These are phyloP conservation scores for Pocota personata DNA, from an alignment of 2,888 invertebrate genomes.

Conservation along the genomic window DNA sequence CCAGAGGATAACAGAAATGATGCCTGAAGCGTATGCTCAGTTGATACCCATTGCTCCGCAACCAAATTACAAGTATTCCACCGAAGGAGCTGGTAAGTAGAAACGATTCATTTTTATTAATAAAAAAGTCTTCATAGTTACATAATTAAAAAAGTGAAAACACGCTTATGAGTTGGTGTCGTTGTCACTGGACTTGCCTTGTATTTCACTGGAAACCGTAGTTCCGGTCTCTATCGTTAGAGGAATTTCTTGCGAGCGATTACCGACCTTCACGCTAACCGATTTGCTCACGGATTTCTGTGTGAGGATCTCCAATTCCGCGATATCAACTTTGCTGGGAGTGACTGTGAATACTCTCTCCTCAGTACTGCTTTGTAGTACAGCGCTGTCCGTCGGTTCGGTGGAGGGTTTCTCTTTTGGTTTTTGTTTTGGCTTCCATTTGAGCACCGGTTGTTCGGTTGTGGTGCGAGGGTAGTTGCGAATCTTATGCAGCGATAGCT, in stretches of 20 bases:
- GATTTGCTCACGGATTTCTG: slow-evolving; percentile 84
- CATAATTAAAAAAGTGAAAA: background rate
- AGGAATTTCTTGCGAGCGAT: slow-evolving; percentile 80
- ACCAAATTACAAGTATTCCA: slow-evolving; percentile 94
- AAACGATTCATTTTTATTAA: background rate
- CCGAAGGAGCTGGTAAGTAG: slow-evolving; percentile 93
- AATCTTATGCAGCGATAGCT: slow-evolving; percentile 31
- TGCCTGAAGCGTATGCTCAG: slow-evolving; percentile 93
- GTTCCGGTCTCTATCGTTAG: slow-evolving; percentile 56
- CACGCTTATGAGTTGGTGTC: background rate
- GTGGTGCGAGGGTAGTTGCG: slow-evolving; percentile 71
- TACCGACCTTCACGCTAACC: slow-evolving; percentile 84
- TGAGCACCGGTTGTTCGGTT: slow-evolving; percentile 79
- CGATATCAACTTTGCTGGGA: slow-evolving; percentile 44
- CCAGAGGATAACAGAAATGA: slow-evolving; percentile 95
- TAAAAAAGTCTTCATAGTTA: background rate
- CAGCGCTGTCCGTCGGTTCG: slow-evolving; percentile 18
- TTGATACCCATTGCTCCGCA: slow-evolving; percentile 93
- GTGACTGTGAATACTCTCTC: slow-evolving; percentile 73
- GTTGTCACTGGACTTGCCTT: background rate
- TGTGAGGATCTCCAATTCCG: slow-evolving; percentile 78
- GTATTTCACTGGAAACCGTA: background rate
- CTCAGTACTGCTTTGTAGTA: slow-evolving; percentile 60
- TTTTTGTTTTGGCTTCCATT: slow-evolving; percentile 80
- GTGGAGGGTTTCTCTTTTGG: slow-evolving; percentile 40